phyloP scores from a whole-genome alignment of 1,140 invertebrate genomes.

The Drosophila pandora region DNA sequence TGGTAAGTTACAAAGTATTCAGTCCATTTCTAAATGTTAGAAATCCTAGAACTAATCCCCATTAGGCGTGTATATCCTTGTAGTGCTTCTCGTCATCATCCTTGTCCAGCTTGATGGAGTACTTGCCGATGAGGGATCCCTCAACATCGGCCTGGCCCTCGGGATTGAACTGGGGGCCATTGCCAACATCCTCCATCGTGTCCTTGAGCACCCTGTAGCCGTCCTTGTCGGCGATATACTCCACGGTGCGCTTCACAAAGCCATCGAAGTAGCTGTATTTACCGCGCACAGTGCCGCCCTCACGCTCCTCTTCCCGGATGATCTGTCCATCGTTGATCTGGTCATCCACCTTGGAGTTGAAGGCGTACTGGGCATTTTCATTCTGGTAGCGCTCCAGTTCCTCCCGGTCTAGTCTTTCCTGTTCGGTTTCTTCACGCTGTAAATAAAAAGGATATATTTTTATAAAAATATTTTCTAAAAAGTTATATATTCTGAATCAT shows the following conservation, averaged over 20 bases:
- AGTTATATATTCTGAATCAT: no score
- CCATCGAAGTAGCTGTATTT: slow-evolving; percentile 86
- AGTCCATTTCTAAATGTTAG: slow-evolving; percentile 83
- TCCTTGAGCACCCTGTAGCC: slow-evolving; percentile 86
- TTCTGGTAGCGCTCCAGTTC: slow-evolving; percentile 61
- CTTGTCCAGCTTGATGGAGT: slow-evolving; percentile 77
- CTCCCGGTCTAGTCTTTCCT: slow-evolving; percentile 38
- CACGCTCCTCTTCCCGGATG: slow-evolving; percentile 84
- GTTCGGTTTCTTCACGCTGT: slow-evolving; percentile 29
- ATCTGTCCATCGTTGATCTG: slow-evolving; percentile 85
- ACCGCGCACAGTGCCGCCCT: slow-evolving; percentile 84
- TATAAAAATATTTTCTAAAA: not conserved
- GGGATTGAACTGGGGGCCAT: slow-evolving; percentile 84
- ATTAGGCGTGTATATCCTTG: slow-evolving; percentile 57
- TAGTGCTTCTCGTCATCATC: slow-evolving; percentile 63
- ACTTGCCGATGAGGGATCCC: slow-evolving; percentile 81
- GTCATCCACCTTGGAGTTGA: slow-evolving; percentile 84
- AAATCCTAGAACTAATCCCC: slow-evolving; percentile 41
- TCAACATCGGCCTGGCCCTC: slow-evolving; percentile 84
- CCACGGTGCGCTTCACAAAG: slow-evolving; percentile 84
- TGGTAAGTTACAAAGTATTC: slow-evolving; percentile 61
- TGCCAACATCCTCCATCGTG: slow-evolving; percentile 84
- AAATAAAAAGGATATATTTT: not conserved
- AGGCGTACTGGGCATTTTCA: slow-evolving; percentile 84
- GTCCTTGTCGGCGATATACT: slow-evolving; percentile 86